These are phyloP conservation scores for Percopsis omiscomaycus DNA, from an alignment of 2,797 vertebrate species.

Conservation along the genomic window DNA sequence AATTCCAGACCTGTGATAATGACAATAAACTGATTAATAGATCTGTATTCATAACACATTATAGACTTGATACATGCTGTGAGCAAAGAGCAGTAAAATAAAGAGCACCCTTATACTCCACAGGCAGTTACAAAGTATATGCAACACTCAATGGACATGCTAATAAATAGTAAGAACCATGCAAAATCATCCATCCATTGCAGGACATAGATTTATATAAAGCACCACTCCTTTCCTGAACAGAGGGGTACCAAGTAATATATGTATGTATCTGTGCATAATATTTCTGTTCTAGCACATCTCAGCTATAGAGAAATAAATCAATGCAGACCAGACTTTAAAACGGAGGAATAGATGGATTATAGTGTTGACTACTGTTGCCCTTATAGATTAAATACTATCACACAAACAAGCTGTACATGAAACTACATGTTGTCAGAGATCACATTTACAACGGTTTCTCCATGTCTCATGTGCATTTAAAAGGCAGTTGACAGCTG, in stretches of 20 bases:
- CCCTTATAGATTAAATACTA: not conserved
- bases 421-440: too few species aligned
- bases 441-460: too few species aligned
- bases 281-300: not conserved
- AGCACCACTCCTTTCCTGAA: not conserved
- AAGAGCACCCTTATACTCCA: not conserved
- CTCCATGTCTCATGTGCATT: not conserved
- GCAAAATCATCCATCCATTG: not conserved
- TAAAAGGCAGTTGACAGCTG: conserved; percentile 19
- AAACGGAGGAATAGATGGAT: not conserved
- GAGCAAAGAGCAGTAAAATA: not conserved
- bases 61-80: not conserved
- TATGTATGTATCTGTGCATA: not conserved
- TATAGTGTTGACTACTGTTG: not conserved
- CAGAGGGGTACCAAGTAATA: not conserved
- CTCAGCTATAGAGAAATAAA: too few species aligned
- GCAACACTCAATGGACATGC: not conserved
- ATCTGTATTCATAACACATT: not conserved
- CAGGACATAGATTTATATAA: not conserved
- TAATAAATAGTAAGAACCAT: not conserved
- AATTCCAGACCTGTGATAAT: conserved; percentile 89
- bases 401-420: too few species aligned
- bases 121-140: not conserved
- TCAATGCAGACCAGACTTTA: not conserved
- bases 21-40: conserved; percentile 13